Evolutionary conservation across 2,888 invertebrate species (phyloP).

Genomic region (Dolomedes plantarius): DNA sequence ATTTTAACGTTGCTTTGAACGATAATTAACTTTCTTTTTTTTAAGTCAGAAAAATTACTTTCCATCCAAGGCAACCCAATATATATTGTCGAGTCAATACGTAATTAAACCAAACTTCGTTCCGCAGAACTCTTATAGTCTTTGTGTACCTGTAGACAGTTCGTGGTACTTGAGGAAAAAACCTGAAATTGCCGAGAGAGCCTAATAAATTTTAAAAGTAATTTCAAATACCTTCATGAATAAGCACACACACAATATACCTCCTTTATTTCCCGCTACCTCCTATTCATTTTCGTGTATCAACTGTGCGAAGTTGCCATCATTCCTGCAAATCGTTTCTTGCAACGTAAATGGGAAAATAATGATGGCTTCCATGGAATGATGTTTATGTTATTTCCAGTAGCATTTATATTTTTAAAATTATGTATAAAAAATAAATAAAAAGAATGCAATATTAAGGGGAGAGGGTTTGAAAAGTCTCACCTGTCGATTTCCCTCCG

Average conservation of each 20-base stretch:
- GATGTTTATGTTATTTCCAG: not conserved
- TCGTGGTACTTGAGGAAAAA: not conserved
- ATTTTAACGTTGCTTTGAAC: too few relatives aligned
- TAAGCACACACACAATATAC: not conserved
- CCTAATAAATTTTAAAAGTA: not conserved
- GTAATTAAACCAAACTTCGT: too few relatives aligned
- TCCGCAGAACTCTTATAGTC: too few relatives aligned
- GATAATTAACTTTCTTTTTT: too few relatives aligned
- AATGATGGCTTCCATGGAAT: not conserved
- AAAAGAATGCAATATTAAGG: too few relatives aligned
- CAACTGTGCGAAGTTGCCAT: not conserved
- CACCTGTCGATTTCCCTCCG: not conserved
- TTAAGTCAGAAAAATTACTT: too few relatives aligned
- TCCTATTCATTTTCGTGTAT: not conserved
- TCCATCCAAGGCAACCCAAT: too few relatives aligned
- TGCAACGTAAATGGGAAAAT: not conserved
- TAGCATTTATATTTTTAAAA: not conserved
- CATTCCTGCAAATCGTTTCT: not conserved
- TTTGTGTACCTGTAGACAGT: not conserved
- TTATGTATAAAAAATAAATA: not conserved
- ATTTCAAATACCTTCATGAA: not conserved
- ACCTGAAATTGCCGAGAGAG: not conserved
- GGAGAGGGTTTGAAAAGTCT: not conserved
- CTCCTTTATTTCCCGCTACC: not conserved
- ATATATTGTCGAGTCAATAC: too few relatives aligned